Conservation (phyloP, 2,113 vertebrate species). For the Columba livia region DNA sequence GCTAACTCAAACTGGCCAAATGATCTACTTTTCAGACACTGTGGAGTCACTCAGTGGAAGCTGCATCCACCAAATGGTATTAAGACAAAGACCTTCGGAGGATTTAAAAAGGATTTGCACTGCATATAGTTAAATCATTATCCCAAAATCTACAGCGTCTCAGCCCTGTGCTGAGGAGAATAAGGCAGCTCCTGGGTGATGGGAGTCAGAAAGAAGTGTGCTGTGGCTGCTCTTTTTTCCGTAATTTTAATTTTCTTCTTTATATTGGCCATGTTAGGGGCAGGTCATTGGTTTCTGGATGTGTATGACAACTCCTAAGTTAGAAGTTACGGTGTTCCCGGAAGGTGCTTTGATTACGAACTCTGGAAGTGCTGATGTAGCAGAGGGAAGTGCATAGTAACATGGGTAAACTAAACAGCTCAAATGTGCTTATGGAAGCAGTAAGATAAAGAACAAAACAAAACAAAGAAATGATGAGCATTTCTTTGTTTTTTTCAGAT, state of each 20-base stretch:
- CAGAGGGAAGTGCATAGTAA: not conserved
- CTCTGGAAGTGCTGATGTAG: not conserved
- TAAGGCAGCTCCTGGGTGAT: not conserved
- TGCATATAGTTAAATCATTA: not conserved
- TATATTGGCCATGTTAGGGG: not conserved
- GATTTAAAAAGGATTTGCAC: not conserved
- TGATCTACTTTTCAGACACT: not conserved
- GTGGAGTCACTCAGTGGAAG: not conserved
- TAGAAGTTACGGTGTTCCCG: not conserved
- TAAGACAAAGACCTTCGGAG: not conserved
- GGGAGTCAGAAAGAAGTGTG: not conserved
- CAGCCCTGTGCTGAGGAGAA: not conserved
- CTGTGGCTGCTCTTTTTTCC: not conserved
- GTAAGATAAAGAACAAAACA: not conserved
- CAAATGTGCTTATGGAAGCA: not conserved
- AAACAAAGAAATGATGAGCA: not conserved
- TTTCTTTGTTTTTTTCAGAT: conserved; percentile 74
- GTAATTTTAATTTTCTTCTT: not conserved
- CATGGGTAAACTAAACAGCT: not conserved
- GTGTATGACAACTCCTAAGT: not conserved
- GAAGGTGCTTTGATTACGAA: not conserved
- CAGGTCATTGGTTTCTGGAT: not conserved
- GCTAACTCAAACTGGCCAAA: not conserved
- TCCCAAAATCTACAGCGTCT: not conserved
- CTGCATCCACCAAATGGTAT: not conserved